Conservation (phyloP, 2,113 vertebrate genomes). For the Myrmecobius fasciatus region DNA sequence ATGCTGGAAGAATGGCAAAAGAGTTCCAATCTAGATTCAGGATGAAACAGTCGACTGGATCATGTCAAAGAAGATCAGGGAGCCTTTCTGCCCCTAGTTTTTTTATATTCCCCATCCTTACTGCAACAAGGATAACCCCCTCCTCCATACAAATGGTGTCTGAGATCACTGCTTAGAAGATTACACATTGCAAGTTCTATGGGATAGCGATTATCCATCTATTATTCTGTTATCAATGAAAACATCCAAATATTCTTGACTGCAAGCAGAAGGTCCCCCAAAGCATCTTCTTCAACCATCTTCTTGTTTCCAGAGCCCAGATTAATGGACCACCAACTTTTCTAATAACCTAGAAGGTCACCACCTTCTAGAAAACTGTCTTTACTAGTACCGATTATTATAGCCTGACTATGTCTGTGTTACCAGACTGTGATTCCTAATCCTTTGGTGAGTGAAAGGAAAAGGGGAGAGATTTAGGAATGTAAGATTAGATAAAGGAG, state of each 20-base stretch:
- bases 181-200: not conserved
- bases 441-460: not conserved
- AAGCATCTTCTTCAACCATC: not conserved
- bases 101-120: not conserved
- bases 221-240: not conserved
- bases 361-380: not conserved
- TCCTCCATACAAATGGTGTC: not conserved
- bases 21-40: not conserved
- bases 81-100: not conserved
- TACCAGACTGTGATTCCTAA: conserved; percentile 29
- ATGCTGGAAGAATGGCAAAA: not conserved
- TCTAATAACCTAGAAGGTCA: not conserved
- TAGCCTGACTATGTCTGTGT: not conserved
- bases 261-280: not conserved
- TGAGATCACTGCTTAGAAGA: not conserved
- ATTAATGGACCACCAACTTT: not conserved
- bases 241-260: not conserved
- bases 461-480: conserved; percentile 41
- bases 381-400: not conserved
- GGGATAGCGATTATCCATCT: not conserved
- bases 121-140: not conserved
- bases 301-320: not conserved
- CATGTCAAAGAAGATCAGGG: not conserved
- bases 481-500: conserved; percentile 13
- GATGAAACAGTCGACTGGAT: conserved; percentile 9